Conservation (phyloP, 2,113 vertebrate genomes). For the Numida meleagris region DNA sequence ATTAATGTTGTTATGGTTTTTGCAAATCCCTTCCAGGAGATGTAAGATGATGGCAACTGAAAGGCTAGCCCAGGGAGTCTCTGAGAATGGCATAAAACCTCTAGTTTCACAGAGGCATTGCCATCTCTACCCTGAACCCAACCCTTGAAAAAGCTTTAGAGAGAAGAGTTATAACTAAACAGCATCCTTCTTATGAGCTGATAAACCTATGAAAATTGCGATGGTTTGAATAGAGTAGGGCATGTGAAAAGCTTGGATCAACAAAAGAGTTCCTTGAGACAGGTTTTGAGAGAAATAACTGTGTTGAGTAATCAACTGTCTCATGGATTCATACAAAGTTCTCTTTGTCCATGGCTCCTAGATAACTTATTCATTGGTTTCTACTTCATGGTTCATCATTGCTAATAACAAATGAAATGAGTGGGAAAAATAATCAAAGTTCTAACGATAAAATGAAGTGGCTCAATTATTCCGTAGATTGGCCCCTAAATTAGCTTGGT, state of each 20-base stretch:
- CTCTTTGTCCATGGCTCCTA: background rate
- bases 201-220: background rate
- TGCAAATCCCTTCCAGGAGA: background rate
- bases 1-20: background rate
- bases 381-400: background rate
- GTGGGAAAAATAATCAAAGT: slow-evolving; percentile 48
- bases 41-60: background rate
- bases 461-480: slow-evolving; percentile 30
- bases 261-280: background rate
- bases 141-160: background rate
- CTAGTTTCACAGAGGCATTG: background rate
- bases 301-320: background rate
- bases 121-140: background rate
- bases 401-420: slow-evolving; percentile 20
- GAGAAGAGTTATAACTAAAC: background rate
- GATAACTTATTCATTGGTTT: slow-evolving; percentile 8
- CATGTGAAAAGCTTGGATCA: background rate
- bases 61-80: background rate
- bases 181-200: background rate
- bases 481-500: background rate
- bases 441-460: slow-evolving; percentile 26
- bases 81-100: background rate
- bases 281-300: background rate
- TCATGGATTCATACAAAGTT: background rate
- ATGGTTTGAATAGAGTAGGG: background rate